Base-by-base conservation (phyloP, 1,140 invertebrate genomes). In the Drosophila nigrodunni region DNA sequence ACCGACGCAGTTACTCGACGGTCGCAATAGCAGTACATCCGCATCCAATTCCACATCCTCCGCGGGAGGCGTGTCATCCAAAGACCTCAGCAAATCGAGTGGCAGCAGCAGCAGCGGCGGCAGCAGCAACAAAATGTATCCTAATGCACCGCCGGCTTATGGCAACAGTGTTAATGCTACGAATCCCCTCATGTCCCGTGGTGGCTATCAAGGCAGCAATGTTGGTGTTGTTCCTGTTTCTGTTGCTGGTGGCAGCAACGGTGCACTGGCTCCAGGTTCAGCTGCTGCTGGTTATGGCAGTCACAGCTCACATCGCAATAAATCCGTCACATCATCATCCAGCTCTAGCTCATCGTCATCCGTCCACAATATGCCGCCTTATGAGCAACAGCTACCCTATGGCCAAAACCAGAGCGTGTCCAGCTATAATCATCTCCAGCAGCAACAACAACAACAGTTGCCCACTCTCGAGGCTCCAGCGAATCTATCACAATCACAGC, bases 341-440 rank as follows among this genome's bases (percentile, higher is more conserved):
- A 30, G 25, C 25, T 30, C 73, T 50, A 69, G 57, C 60, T 65
- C 73, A 65, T 76, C 73, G 25, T 75, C 75, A 68, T 89, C 85
- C 85, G 85, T 88, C 85, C 85, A 88, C 50, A 79, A 69, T 61
- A 68, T 88, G 81, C 77, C 80, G 74, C 74, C 71, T 10, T 89
- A 74, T 21, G 85, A 89, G 69, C 85, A 90, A 72, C 80, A 81
- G 55, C 59, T 81, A 76, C 77, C 80, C 54, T 83, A 87, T 82
- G 49, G 72, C 61, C 82, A 86, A 62, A 87, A 67, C 74, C 85
- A 89, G 50, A 41, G 71, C 13, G 52, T 64, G 30, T 13, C 64
- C 44, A 68, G n/a, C 81, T 90, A 81, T 67, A 74, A 62, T 70
- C 77, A 83, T 13, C 74, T 83, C 71, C 86, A 89, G 13, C 67